Evolutionary conservation across 2,888 invertebrate genomes (phyloP).

Genomic region (Tiphia femorata): DNA sequence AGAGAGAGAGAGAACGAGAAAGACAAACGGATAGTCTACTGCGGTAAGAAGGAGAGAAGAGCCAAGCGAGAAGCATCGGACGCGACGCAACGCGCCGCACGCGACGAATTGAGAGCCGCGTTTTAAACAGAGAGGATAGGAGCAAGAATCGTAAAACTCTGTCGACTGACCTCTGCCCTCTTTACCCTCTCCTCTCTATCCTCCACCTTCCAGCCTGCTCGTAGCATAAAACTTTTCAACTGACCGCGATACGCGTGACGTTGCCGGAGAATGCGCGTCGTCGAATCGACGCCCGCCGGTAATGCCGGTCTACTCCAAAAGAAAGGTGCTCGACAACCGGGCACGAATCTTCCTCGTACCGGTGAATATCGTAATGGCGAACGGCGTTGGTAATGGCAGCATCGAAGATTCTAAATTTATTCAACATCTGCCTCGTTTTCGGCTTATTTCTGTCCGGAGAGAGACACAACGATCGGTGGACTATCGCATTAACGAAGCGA

Average conservation of each 20-base stretch:
- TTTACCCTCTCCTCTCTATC: not conserved
- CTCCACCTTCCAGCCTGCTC: not conserved
- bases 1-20: slow-evolving; percentile 2
- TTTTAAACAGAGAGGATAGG: not conserved
- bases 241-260: slow-evolving; percentile 1
- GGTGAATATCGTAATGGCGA: too few relatives aligned
- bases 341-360: too few relatives aligned
- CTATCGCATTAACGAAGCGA: too few relatives aligned
- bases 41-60: too few relatives aligned
- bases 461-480: too few relatives aligned
- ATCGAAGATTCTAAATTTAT: too few relatives aligned
- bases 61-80: too few relatives aligned
- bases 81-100: slow-evolving; percentile 5
- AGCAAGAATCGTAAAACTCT: slow-evolving; percentile 17
- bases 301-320: not conserved
- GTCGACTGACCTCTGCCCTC: not conserved
- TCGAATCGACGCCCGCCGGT: too few relatives aligned
- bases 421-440: too few relatives aligned
- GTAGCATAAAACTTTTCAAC: slow-evolving; percentile 2
- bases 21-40: not conserved
- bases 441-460: too few relatives aligned
- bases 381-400: too few relatives aligned
- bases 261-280: not conserved
- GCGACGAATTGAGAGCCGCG: not conserved
- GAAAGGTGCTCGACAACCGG: too few relatives aligned